Evolutionary conservation across 1,140 invertebrate species (phyloP).

Genomic region (Drosophila funebris): DNA sequence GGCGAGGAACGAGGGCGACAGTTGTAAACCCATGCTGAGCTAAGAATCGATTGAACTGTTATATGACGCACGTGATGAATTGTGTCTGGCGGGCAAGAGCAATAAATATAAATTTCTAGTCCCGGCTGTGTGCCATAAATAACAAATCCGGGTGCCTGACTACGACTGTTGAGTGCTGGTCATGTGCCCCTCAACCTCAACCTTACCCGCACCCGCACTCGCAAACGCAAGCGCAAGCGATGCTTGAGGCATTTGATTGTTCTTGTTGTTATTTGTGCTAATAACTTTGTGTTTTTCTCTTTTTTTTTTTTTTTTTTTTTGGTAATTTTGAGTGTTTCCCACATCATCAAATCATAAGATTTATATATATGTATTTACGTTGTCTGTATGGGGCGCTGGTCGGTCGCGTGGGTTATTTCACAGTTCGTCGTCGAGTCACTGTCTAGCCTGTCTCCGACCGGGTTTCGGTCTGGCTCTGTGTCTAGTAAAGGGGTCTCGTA

Average conservation of each 20-base stretch:
- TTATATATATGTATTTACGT: not conserved
- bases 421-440: constrained; percentile 21
- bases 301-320: constrained; percentile 44
- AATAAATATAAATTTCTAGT: constrained; percentile 50
- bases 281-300: constrained; percentile 38
- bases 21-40: constrained; percentile 6
- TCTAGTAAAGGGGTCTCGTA: constrained; percentile 32
- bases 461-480: not conserved
- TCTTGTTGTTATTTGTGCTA: constrained; percentile 50
- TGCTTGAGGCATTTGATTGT: constrained; percentile 40
- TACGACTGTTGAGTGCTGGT: constrained; percentile 21
- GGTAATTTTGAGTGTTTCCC: constrained; percentile 78
- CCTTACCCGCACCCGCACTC: constrained; percentile 1
- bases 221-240: not conserved
- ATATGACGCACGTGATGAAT: constrained; percentile 79
- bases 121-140: constrained; percentile 57
- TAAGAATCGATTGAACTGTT: constrained; percentile 73
- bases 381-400: constrained; percentile 58
- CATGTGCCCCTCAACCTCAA: not conserved
- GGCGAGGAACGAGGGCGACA: not conserved
- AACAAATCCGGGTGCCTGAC: constrained; percentile 70
- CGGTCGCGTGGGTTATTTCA: constrained; percentile 74
- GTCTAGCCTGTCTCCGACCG: constrained; percentile 11
- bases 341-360: constrained; percentile 51
- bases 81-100: constrained; percentile 52